Evolutionary conservation across 2,113 vertebrate species (phyloP).

Genomic region (Loxodonta africana): DNA sequence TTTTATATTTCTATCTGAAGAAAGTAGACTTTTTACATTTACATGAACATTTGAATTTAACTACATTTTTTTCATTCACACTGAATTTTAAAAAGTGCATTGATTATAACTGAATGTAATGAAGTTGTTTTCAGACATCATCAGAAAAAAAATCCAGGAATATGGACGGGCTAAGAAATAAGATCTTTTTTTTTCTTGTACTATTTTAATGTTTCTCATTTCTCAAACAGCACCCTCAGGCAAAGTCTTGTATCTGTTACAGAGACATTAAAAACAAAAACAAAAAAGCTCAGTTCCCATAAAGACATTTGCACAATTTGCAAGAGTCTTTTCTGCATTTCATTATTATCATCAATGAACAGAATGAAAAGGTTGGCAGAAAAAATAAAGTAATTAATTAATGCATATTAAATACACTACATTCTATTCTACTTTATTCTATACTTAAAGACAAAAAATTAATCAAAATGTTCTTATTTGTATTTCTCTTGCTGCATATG

Average conservation of each 20-base stretch:
- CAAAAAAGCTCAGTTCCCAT: constrained; percentile 46
- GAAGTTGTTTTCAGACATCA: constrained; percentile 56
- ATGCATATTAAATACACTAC: constrained; percentile 47
- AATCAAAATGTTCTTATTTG: neutral
- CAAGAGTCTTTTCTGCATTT: constrained; percentile 53
- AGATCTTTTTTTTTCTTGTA: neutral
- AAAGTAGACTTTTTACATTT: neutral
- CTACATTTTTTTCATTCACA: constrained; percentile 32
- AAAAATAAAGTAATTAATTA: constrained; percentile 59
- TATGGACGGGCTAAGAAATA: constrained; percentile 55
- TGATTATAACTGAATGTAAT: constrained; percentile 63
- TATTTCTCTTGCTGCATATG: constrained; percentile 24
- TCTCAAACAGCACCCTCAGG: constrained; percentile 77
- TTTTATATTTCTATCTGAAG: constrained; percentile 50
- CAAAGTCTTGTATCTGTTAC: constrained; percentile 75
- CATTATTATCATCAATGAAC: constrained; percentile 51
- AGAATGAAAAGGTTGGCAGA: constrained; percentile 8
- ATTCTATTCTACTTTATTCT: constrained; percentile 58
- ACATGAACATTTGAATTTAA: constrained; percentile 24
- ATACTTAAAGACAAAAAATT: constrained; percentile 28
- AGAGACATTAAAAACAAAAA: constrained; percentile 61
- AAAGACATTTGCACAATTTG: constrained; percentile 64
- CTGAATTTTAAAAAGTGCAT: constrained; percentile 49
- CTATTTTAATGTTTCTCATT: constrained; percentile 80
- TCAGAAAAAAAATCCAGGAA: constrained; percentile 22